phyloP scores from a whole-genome alignment of 2,113 vertebrate species.

The Mesoclemmys tuberculata region DNA sequence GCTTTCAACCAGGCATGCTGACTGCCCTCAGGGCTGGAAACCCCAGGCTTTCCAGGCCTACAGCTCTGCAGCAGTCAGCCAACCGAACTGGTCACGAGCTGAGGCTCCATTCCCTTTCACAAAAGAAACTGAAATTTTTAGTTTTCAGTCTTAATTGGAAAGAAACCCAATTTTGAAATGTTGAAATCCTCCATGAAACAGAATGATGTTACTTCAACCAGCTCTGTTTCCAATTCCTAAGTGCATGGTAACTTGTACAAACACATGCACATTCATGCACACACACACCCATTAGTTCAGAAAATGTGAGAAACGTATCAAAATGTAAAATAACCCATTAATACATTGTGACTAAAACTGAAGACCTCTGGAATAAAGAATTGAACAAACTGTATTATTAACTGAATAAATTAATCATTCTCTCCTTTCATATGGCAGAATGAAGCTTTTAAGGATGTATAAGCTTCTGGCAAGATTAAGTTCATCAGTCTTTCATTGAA shows the following conservation, averaged over 20 bases:
- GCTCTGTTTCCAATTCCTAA: neutral
- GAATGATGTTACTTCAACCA: neutral
- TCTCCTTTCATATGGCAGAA: neutral
- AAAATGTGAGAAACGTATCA: neutral
- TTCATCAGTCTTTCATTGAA: neutral
- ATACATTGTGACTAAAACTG: neutral
- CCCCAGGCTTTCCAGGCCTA: neutral
- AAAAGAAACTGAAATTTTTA: neutral
- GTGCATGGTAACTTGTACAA: neutral
- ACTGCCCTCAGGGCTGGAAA: neutral
- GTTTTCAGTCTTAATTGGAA: neutral
- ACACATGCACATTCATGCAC: no score
- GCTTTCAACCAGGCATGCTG: neutral
- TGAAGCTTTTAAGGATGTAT: neutral
- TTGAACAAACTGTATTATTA: neutral
- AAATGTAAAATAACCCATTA: neutral
- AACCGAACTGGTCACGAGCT: neutral
- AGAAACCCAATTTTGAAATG: neutral
- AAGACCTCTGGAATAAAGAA: neutral
- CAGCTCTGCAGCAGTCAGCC: neutral
- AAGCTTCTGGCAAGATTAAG: conserved; percentile 20
- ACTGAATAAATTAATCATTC: neutral
- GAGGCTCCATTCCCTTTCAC: fast-evolving
- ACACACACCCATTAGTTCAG: neutral
- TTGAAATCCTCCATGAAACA: neutral